Percentiles rank a stretch among this genome's conserved stretches.
These are phyloP conservation scores for Alauda arvensis DNA, from an alignment of 2,797 vertebrate genomes.

Conservation along the genomic window DNA sequence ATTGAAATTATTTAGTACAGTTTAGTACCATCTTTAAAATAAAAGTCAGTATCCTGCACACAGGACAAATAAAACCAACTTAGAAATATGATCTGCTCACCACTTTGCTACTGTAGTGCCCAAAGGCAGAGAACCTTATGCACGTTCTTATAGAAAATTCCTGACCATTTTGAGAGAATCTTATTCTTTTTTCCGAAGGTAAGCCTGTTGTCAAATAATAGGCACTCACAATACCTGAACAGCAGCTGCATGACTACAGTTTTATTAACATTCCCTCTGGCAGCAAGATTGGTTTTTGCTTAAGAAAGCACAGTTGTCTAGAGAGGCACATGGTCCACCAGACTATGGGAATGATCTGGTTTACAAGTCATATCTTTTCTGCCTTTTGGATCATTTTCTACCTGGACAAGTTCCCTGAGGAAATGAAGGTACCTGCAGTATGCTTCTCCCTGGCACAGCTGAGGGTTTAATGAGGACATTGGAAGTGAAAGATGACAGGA, in stretches of 20 bases:
- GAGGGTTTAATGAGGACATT: not conserved
- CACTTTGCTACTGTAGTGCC: not conserved
- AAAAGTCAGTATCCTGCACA: not conserved
- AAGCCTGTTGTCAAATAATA: not conserved
- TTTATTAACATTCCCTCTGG: not conserved
- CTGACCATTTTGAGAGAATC: not conserved
- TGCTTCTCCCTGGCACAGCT: not conserved
- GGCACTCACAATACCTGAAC: not conserved
- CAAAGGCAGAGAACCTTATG: not conserved
- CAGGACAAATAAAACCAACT: accelerated
- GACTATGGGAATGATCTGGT: not conserved
- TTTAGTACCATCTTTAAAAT: not conserved
- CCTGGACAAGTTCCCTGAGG: not conserved
- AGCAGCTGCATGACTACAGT: not conserved
- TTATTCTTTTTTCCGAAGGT: not conserved
- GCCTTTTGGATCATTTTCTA: not conserved
- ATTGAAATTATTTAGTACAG: not conserved
- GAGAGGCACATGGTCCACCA: not conserved
- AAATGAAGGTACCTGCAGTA: not conserved
- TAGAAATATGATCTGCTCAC: not conserved
- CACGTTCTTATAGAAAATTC: not conserved
- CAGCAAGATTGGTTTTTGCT: not conserved
- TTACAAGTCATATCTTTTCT: not conserved
- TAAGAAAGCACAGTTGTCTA: not conserved
- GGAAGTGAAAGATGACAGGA: not conserved